These are phyloP conservation scores for Pseudomugil tenellus DNA, from an alignment of 2,797 vertebrate genomes.

Conservation along the genomic window DNA sequence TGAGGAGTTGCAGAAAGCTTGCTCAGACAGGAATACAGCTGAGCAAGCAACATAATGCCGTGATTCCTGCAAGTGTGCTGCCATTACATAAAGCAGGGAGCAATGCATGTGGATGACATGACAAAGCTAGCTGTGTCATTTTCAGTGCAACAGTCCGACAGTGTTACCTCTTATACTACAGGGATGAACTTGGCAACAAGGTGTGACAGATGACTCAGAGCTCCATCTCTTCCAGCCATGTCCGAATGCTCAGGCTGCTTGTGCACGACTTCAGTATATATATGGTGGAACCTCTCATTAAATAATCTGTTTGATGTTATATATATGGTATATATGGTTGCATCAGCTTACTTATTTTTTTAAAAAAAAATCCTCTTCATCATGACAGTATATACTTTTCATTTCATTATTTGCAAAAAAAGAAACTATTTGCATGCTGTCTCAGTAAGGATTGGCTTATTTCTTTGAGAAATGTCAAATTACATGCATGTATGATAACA, in stretches of 20 bases:
- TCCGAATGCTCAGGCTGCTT: not conserved
- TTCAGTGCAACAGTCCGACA: not conserved
- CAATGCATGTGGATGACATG: not conserved
- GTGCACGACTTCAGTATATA: not conserved
- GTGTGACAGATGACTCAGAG: slow-evolving; percentile 1
- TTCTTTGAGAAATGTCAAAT: not conserved
- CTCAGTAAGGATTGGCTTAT: not conserved
- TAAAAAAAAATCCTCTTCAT: too few species aligned
- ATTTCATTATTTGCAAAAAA: not conserved
- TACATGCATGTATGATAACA: not conserved
- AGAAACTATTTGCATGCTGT: too few species aligned
- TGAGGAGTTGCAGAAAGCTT: not conserved
- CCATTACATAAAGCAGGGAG: not conserved
- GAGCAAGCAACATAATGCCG: not conserved
- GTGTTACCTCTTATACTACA: slow-evolving; percentile 3
- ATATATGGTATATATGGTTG: not conserved
- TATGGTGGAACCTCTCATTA: not conserved
- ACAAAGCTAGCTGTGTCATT: not conserved
- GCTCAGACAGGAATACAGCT: not conserved
- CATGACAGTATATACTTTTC: not conserved
- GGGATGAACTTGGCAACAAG: not conserved
- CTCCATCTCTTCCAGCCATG: slow-evolving; percentile 1
- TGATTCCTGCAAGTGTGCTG: not conserved
- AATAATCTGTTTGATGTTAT: not conserved
- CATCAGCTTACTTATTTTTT: not conserved